Evolutionary conservation across 2,888 invertebrate genomes (phyloP).

Genomic region (Deroplatys truncata): DNA sequence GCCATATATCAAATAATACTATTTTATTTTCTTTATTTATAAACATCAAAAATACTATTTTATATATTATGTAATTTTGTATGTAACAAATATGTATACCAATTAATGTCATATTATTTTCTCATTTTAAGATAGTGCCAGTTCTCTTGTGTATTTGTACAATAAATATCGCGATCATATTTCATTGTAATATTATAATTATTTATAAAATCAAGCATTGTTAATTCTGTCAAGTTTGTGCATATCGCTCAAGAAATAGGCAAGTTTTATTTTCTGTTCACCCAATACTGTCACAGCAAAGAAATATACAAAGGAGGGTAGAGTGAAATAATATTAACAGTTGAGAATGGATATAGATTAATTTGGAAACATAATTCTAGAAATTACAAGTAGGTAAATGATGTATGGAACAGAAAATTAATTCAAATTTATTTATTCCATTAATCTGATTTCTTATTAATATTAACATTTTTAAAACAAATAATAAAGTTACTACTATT

Average conservation of each 20-base stretch:
- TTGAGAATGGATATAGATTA: too few species aligned
- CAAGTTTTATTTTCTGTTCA: not conserved
- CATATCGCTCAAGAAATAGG: not conserved
- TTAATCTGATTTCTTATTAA: too few species aligned
- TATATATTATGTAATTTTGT: not conserved
- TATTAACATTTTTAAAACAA: too few species aligned
- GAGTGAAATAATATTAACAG: too few species aligned
- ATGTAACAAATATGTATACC: slow-evolving; percentile 1
- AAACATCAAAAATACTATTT: not conserved
- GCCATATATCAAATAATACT: not conserved
- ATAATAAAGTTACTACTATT: too few species aligned
- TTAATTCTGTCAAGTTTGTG: not conserved
- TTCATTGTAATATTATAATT: not conserved
- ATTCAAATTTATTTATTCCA: too few species aligned
- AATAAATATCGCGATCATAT: not conserved
- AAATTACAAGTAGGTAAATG: too few species aligned
- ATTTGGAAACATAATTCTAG: too few species aligned
- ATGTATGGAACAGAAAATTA: too few species aligned
- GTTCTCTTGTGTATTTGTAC: not conserved
- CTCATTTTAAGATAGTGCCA: not conserved
- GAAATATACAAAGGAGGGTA: too few species aligned
- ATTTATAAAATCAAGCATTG: not conserved
- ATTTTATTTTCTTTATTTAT: not conserved
- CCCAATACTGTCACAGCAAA: not conserved
- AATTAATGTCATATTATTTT: not conserved